Base-by-base conservation (phyloP, 2,113 vertebrate genomes). In the Strigops habroptila region DNA sequence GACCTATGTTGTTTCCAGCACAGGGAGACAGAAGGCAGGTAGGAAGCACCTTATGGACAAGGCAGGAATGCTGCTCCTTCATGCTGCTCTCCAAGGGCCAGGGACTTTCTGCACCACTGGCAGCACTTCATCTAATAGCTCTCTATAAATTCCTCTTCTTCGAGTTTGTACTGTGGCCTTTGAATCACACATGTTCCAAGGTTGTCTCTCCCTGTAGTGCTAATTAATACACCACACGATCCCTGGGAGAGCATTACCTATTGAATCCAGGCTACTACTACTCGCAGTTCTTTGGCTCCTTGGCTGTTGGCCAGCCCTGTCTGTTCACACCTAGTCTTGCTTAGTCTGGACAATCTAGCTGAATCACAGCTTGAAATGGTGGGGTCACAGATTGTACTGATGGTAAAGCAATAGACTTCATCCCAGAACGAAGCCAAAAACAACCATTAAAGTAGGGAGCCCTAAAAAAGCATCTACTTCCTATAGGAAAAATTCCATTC, bases 321-420 rank as follows among this genome's bases (percentile, higher is more conserved):
- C 88, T 76, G 65, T 57, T 94, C 92, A 91, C 95, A 96, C 77
- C 88, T 48, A 30, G 49, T 6, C 37, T 82, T n/a, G 28, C 57
- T 88, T 27, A 82, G 86, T 65, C 70, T 24, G 86, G 69, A 60
- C 80, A 67, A 7, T 22, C 90, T 14, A 39, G 49, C 49, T 63
- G 48, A 35, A 68, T 37, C 52, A 62, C 82, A 94, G 86, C 86
- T 82, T 57, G 92, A 88, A 69, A 44, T 19, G 33, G 16, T 23
- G 49, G 31, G 73, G 65, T 57, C 75, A 27, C 39, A 64, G 52
- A 18, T 2, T 67, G 8, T 24, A 55, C 55, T 6, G 73, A 60
- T 41, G 31, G 37, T 89, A 88, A 75, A 95, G 88, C 35, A 48
- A 64, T 1, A 39, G 33, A 27, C 59, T 88, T 55, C 76, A 83